These are phyloP conservation scores for Xenopus tropicalis DNA, from an alignment of 2,113 vertebrate species.

Conservation along the genomic window DNA sequence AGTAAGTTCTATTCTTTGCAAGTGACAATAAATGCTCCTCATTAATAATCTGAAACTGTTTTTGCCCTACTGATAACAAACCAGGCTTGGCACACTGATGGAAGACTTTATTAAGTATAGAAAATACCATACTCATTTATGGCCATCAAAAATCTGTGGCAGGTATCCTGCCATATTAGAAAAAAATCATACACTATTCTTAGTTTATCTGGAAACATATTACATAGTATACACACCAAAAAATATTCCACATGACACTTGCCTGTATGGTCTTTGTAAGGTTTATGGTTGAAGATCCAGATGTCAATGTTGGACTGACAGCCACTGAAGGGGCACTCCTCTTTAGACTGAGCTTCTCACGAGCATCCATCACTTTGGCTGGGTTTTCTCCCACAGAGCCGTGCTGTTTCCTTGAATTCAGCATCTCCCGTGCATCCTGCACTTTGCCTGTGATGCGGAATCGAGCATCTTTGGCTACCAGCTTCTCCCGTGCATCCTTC, in stretches of 20 bases:
- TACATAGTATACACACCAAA: no score
- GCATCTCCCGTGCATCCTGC: slow-evolving; percentile 90
- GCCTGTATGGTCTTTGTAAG: slow-evolving; percentile 98
- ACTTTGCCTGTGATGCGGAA: slow-evolving; percentile 87
- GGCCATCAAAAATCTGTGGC: no score
- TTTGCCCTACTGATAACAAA: no score
- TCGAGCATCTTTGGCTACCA: slow-evolving; percentile 86
- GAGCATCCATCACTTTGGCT: slow-evolving; percentile 82
- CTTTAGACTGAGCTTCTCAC: slow-evolving; percentile 89
- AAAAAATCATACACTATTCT: no score
- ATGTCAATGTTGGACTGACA: slow-evolving; percentile 56
- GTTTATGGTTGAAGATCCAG: slow-evolving; percentile 72
- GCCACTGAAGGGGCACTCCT: slow-evolving; percentile 70
- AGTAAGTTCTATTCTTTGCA: no score
- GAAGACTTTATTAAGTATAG: no score
- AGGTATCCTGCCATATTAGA: no score
- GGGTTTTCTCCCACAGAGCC: slow-evolving; percentile 44
- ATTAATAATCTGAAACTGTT: no score
- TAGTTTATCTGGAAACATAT: no score
- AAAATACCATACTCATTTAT: no score
- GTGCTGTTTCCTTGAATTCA: slow-evolving; percentile 88
- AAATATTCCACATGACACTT: slow-evolving; percentile 5
- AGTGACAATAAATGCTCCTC: no score
- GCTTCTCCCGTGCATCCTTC: slow-evolving; percentile 90
- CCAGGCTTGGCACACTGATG: no score